Conservation (phyloP, 1,140 invertebrate genomes). For the Drepana arcuata region DNA sequence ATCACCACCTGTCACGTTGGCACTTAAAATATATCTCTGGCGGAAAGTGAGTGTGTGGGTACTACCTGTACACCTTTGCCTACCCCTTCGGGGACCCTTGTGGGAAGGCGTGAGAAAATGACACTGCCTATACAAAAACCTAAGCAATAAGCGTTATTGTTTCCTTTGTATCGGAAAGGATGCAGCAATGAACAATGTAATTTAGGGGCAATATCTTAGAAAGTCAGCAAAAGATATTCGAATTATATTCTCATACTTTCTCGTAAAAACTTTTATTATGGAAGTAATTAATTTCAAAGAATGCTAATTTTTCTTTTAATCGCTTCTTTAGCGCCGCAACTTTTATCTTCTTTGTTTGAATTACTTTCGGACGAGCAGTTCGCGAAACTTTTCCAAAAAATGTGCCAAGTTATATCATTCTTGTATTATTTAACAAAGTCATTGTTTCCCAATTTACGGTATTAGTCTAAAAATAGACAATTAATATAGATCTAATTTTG, state of each 20-base stretch:
- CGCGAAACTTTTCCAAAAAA: constrained; percentile 39
- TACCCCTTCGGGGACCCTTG: too few species aligned
- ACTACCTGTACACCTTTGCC: too few species aligned
- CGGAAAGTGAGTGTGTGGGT: too few species aligned
- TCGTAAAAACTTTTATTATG: constrained; percentile 57
- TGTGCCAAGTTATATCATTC: constrained; percentile 28
- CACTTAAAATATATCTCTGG: too few species aligned
- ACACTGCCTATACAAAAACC: too few species aligned
- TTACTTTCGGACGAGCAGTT: constrained; percentile 58
- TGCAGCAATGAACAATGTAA: constrained; percentile 15
- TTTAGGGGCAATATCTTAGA: constrained; percentile 14
- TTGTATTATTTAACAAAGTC: constrained; percentile 22
- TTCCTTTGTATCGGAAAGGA: too few species aligned
- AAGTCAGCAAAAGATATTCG: constrained; percentile 30
- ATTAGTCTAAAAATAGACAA: too few species aligned
- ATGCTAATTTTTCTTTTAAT: constrained; percentile 69
- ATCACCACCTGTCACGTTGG: too few species aligned
- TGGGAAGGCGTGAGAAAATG: too few species aligned
- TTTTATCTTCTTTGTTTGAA: constrained; percentile 68
- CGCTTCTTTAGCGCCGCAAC: constrained; percentile 62
- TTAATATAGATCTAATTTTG: too few species aligned
- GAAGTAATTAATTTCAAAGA: constrained; percentile 65
- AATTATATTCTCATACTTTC: constrained; percentile 35
- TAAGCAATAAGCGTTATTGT: too few species aligned
- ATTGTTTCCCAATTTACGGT: too few species aligned